These are phyloP conservation scores for Otis tarda DNA, from an alignment of 2,113 vertebrate genomes.

Conservation along the genomic window DNA sequence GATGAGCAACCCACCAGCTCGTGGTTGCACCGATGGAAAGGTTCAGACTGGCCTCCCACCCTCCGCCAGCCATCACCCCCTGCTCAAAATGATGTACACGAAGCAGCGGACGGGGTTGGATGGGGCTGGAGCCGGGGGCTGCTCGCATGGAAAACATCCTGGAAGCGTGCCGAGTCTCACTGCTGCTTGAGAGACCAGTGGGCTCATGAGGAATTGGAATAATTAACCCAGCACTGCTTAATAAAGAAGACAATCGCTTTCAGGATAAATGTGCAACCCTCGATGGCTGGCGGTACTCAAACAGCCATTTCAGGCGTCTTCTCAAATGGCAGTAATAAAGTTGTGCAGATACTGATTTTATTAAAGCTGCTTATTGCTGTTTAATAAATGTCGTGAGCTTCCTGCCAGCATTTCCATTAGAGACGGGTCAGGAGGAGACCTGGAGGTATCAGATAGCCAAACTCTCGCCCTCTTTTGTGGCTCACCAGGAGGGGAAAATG, in stretches of 20 bases:
- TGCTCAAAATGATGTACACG: not conserved
- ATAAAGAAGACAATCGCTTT: conserved; percentile 24
- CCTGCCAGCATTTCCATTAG: conserved; percentile 63
- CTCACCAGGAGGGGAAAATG: not conserved
- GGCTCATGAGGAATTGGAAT: not conserved
- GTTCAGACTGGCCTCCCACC: not conserved
- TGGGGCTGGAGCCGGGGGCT: not conserved
- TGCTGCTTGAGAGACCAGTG: not conserved
- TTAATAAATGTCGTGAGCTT: conserved; percentile 38
- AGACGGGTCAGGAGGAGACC: conserved; percentile 2
- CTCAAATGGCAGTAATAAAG: not conserved
- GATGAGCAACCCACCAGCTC: not conserved
- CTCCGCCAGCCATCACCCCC: not conserved
- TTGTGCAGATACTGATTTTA: not conserved
- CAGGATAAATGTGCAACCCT: not conserved
- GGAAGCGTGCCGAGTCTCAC: not conserved
- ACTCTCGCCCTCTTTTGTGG: not conserved
- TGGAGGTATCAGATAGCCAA: conserved; percentile 43
- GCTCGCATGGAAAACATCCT: not conserved
- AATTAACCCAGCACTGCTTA: conserved; percentile 42
- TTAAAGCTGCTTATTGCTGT: conserved; percentile 51
- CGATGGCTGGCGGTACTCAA: not conserved
- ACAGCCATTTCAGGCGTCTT: conserved; percentile 10
- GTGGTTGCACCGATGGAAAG: not conserved
- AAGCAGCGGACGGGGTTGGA: not conserved